Evolutionary conservation across 2,113 vertebrate species (phyloP).

Genomic region (pig (Sus scrofa)): DNA sequence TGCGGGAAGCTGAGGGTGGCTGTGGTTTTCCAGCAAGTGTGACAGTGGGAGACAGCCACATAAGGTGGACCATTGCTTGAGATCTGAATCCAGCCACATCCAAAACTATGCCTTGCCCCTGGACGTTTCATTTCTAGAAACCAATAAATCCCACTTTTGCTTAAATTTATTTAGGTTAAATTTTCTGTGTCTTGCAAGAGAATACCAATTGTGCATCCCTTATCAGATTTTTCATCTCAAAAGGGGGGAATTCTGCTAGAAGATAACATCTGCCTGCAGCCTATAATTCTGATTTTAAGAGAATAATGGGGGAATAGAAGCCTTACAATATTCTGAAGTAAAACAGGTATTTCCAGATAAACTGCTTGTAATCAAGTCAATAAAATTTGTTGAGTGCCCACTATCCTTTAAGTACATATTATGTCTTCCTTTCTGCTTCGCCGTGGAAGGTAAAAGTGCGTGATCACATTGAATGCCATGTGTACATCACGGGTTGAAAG

Average conservation of each 20-base stretch:
- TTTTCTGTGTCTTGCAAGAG: conserved; percentile 37
- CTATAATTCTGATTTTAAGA: conserved; percentile 55
- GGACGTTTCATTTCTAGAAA: background rate
- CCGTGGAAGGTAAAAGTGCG: background rate
- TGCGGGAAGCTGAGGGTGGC: background rate
- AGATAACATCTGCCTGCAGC: background rate
- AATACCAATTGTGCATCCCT: background rate
- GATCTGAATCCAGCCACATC: background rate
- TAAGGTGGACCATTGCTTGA: background rate
- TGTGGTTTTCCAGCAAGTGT: background rate
- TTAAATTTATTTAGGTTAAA: conserved; percentile 16
- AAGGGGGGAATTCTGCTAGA: conserved; percentile 1
- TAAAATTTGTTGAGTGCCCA: background rate
- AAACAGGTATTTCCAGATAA: conserved; percentile 47
- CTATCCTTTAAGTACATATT: background rate
- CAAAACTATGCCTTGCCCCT: background rate
- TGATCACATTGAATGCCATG: background rate
- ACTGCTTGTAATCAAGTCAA: conserved; percentile 42
- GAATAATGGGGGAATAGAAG: background rate
- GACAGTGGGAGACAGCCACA: background rate
- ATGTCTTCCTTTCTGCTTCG: background rate
- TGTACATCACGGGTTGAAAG: conserved; percentile 38
- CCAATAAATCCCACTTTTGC: conserved; percentile 49
- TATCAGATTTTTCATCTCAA: conserved; percentile 15
- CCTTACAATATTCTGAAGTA: conserved; percentile 21